Percentiles rank a stretch among this genome's conserved stretches.
phyloP scores from a whole-genome alignment of 35 echinoderm and acorn worm species.

The Ophiothrix spiculata region DNA sequence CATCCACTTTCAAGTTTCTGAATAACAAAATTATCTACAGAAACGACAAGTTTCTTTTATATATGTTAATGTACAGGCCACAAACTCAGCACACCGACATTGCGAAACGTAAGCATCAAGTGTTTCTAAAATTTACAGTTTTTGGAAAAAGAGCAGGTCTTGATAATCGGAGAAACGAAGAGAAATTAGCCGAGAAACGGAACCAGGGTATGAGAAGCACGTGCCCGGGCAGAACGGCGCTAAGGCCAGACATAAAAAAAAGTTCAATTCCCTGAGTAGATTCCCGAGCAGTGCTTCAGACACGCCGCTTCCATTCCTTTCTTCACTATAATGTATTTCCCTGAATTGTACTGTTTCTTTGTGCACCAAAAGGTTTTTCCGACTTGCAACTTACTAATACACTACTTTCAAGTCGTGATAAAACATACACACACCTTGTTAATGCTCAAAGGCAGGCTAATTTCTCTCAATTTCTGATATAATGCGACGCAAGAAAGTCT shows the following conservation, averaged over 20 bases:
- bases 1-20: too few species aligned
- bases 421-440: background rate
- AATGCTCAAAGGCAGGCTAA: background rate
- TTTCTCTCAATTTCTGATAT: background rate
- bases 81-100: too few species aligned
- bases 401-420: background rate
- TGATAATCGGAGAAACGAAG: too few species aligned
- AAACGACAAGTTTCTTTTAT: too few species aligned
- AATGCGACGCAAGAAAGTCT: background rate
- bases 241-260: background rate
- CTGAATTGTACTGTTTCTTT: background rate
- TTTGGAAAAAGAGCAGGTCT: too few species aligned
- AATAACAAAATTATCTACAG: too few species aligned
- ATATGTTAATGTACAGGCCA: too few species aligned
- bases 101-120: too few species aligned
- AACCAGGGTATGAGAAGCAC: too few species aligned
- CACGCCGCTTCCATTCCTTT: background rate
- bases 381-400: background rate
- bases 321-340: background rate
- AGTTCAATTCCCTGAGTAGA: background rate
- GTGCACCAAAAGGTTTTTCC: background rate
- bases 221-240: too few species aligned
- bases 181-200: too few species aligned
- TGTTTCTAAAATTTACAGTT: too few species aligned
- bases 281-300: background rate